Evolutionary conservation across 2,888 invertebrate species (phyloP).

Genomic region (Mantis religiosa): DNA sequence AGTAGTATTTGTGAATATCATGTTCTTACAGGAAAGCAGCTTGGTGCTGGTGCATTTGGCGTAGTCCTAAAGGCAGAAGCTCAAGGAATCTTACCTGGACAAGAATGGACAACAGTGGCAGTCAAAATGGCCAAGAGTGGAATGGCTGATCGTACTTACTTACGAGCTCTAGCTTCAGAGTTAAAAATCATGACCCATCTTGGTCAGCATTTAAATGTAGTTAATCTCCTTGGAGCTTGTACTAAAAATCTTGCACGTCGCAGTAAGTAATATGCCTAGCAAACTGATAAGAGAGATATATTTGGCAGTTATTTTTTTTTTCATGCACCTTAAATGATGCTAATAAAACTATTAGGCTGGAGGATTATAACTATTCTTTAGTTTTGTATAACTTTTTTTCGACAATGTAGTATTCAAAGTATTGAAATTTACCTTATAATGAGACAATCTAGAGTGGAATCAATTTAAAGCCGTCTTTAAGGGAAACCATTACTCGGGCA

Average conservation of each 20-base stretch:
- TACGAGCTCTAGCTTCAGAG: conserved; percentile 85
- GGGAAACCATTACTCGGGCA: too few relatives aligned
- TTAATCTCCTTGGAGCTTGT: conserved; percentile 90
- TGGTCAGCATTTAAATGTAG: conserved; percentile 90
- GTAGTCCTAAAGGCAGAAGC: conserved; percentile 86
- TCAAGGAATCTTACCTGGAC: conserved; percentile 69
- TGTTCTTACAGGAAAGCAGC: conserved; percentile 63
- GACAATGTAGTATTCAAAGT: too few relatives aligned
- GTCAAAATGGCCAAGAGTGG: conserved; percentile 93
- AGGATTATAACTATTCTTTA: too few relatives aligned
- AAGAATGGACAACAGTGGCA: conserved; percentile 76
- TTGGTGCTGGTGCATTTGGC: conserved; percentile 94
- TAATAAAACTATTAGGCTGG: too few relatives aligned
- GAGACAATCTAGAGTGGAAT: too few relatives aligned
- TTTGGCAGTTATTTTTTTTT: background rate
- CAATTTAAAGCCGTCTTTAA: too few relatives aligned
- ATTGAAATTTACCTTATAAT: too few relatives aligned
- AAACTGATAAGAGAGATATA: background rate
- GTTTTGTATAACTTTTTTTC: too few relatives aligned
- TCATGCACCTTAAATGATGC: too few relatives aligned
- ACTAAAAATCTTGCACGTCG: conserved; percentile 72
- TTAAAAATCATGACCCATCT: conserved; percentile 94
- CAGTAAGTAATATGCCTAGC: background rate
- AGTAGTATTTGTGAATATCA: too few relatives aligned
- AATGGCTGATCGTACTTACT: conserved; percentile 76